Evolutionary conservation across 2,797 vertebrate species (phyloP).

Genomic region (Pseudomugil gertrudae): DNA sequence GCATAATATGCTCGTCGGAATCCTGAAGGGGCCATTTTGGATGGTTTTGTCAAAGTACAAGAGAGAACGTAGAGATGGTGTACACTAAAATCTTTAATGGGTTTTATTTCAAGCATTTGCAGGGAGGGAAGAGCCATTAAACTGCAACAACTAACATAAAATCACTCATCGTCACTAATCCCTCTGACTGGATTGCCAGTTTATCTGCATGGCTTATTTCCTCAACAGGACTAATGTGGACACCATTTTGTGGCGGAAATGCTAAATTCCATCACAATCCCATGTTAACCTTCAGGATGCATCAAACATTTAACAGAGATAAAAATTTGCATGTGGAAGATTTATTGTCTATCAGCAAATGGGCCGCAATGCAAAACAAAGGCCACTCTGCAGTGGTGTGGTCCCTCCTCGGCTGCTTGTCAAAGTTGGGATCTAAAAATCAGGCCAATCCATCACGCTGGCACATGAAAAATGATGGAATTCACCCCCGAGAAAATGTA

Average conservation of each 20-base stretch:
- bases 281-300: slow-evolving; percentile 84
- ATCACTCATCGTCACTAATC: slow-evolving; percentile 76
- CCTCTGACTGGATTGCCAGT: slow-evolving; percentile 56
- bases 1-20: slow-evolving; percentile 57
- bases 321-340: slow-evolving; percentile 82
- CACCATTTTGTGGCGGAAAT: slow-evolving; percentile 57
- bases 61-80: slow-evolving; percentile 52
- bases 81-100: slow-evolving; percentile 75
- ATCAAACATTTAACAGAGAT: slow-evolving; percentile 74
- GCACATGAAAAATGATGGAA: slow-evolving; percentile 83
- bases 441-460: slow-evolving; percentile 84
- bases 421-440: slow-evolving; percentile 84
- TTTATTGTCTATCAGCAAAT: slow-evolving; percentile 84
- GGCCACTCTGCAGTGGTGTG: slow-evolving; percentile 59
- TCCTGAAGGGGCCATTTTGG: slow-evolving; percentile 72
- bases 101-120: slow-evolving; percentile 75
- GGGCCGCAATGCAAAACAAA: slow-evolving; percentile 80
- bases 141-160: slow-evolving; percentile 76
- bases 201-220: slow-evolving; percentile 65
- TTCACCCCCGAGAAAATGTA: slow-evolving; percentile 75
- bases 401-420: slow-evolving; percentile 75
- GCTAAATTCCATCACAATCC: slow-evolving; percentile 69
- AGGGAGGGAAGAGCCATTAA: slow-evolving; percentile 70
- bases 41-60: slow-evolving; percentile 66
- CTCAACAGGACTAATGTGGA: slow-evolving; percentile 50